Evolutionary conservation across 2,113 vertebrate species (phyloP).

Genomic region (Triplophysa tibetana): DNA sequence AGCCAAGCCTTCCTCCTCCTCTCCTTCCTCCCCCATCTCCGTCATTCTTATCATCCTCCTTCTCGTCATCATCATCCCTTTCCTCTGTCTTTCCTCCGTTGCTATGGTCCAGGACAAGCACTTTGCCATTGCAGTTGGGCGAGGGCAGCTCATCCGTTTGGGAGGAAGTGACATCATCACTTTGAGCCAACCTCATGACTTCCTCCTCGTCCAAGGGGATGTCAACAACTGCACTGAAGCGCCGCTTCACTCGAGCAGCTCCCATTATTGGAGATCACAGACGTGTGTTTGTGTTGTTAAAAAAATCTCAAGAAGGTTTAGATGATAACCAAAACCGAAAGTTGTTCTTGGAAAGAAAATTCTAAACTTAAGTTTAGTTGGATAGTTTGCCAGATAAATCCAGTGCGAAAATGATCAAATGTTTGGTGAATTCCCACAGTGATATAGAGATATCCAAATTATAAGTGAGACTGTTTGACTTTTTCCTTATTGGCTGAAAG

Average conservation of each 20-base stretch:
- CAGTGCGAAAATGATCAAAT: neutral
- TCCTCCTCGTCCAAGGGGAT: conserved; percentile 77
- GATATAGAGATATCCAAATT: conserved; percentile 17
- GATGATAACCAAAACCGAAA: neutral
- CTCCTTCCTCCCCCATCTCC: conserved; percentile 58
- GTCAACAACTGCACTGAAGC: conserved; percentile 79
- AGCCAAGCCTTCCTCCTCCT: conserved; percentile 57
- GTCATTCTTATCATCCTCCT: conserved; percentile 58
- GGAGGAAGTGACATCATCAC: conserved; percentile 67
- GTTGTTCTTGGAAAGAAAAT: neutral
- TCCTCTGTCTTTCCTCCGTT: conserved; percentile 32
- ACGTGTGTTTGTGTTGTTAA: neutral
- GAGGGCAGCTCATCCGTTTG: conserved; percentile 60
- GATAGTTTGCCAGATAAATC: conserved; percentile 4
- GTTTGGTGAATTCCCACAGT: neutral
- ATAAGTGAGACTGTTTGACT: neutral
- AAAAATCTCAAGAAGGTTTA: neutral
- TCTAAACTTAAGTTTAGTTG: neutral
- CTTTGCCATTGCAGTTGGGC: conserved; percentile 69
- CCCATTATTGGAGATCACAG: conserved; percentile 62
- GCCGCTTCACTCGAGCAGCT: conserved; percentile 76
- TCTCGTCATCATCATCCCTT: conserved; percentile 50
- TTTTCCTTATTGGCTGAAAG: neutral
- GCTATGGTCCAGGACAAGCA: conserved; percentile 63
- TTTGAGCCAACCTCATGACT: conserved; percentile 77